A percentile compares a stretch with the other conserved stretches of the same genome.
These are phyloP conservation scores for Tinamus major DNA, from an alignment of 2,797 vertebrate genomes.

Conservation along the genomic window DNA sequence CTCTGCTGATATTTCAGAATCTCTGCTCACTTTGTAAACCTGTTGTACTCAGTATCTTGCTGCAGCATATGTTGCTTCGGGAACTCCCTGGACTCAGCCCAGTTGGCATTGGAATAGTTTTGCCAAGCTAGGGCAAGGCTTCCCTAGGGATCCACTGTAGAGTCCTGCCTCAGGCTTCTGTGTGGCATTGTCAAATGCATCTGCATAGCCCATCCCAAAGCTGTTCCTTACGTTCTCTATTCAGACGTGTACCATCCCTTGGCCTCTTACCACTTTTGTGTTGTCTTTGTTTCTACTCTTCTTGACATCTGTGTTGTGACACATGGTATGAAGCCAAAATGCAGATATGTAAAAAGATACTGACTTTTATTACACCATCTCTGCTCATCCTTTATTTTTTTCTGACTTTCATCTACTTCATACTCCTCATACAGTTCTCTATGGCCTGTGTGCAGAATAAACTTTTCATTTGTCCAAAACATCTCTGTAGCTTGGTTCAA, in stretches of 20 bases:
- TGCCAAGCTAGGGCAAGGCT: neutral
- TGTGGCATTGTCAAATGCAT: neutral
- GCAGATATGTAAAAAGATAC: neutral
- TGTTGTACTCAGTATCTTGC: neutral
- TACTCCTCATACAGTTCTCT: accelerated
- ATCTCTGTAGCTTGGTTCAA: neutral
- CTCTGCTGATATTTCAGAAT: neutral
- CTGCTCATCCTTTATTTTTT: neutral
- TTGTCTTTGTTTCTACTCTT: neutral
- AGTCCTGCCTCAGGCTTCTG: neutral
- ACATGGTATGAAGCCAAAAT: neutral
- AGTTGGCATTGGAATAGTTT: neutral
- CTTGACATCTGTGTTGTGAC: neutral
- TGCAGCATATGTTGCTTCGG: neutral
- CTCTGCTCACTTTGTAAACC: neutral
- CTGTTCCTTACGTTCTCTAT: accelerated
- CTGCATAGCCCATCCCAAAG: neutral
- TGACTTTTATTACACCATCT: neutral
- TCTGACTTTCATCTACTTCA: neutral
- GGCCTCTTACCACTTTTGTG: neutral
- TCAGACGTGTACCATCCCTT: neutral
- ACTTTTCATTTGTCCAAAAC: neutral
- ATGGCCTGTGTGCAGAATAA: neutral
- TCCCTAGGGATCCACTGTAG: neutral
- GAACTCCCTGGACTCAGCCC: neutral